A percentile compares a stretch with the other conserved stretches of the same genome.
phyloP scores from a whole-genome alignment of 92 coral and sea anemone species.

The Phenganax stokvisi region DNA sequence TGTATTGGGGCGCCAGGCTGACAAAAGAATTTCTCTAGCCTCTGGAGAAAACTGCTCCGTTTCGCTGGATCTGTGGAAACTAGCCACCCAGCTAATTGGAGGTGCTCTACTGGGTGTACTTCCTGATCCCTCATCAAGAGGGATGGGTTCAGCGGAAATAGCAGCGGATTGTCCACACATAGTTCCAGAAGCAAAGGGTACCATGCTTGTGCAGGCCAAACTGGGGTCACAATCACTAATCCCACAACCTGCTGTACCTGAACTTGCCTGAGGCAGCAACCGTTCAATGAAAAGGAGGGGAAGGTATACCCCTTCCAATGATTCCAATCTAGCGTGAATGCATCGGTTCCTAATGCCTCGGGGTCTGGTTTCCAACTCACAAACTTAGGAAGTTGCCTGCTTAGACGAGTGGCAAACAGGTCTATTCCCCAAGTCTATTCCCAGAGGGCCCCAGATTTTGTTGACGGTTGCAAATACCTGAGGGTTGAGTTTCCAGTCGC shows the following conservation, averaged over 20 bases:
- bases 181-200: constrained; percentile 21
- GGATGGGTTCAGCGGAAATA: constrained; percentile 10
- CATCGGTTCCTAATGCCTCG: constrained; percentile 11
- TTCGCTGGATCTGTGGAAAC: constrained; percentile 23
- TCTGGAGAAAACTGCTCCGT: constrained; percentile 13
- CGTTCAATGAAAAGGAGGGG: constrained; percentile 25
- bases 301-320: constrained; percentile 32
- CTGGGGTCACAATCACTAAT: constrained; percentile 12
- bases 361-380: constrained; percentile 24
- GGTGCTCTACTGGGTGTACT: constrained; percentile 14
- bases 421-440: too few species aligned
- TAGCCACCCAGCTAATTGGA: constrained; percentile 22
- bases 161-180: constrained; percentile 21
- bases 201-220: constrained; percentile 34
- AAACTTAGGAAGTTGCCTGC: constrained; percentile 11
- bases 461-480: constrained; percentile 9
- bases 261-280: constrained; percentile 24
- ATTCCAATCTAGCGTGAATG: constrained; percentile 17
- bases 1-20: constrained; percentile 25
- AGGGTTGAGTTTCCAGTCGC: constrained; percentile 21
- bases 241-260: constrained; percentile 2
- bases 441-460: constrained; percentile 14
- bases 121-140: constrained; percentile 16
- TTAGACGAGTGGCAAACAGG: constrained; percentile 14
- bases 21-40: constrained; percentile 21